A percentile compares a stretch with the other conserved stretches of the same genome.
Evolutionary conservation across 2,113 vertebrate species (phyloP).

Genomic region (Charadrius vociferus): DNA sequence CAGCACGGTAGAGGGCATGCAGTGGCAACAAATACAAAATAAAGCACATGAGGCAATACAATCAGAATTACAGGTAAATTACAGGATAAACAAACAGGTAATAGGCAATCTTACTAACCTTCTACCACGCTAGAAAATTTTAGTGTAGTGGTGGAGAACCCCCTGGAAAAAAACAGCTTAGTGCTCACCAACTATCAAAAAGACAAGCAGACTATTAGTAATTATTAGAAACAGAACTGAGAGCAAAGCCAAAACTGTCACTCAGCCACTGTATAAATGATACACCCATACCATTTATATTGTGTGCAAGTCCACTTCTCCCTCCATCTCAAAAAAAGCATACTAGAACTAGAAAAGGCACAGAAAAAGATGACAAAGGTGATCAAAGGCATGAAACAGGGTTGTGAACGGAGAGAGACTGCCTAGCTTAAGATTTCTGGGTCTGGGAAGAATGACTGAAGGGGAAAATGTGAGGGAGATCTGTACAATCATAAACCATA

Average conservation of each 20-base stretch:
- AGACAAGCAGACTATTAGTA: neutral
- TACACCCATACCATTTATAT: neutral
- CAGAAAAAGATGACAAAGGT: neutral
- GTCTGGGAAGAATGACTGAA: neutral
- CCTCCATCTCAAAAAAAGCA: neutral
- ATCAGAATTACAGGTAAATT: neutral
- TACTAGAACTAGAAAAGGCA: neutral
- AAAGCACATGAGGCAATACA: neutral
- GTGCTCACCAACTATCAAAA: neutral
- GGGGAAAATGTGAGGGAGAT: neutral
- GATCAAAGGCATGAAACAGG: neutral
- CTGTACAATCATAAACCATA: neutral
- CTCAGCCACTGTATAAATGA: neutral
- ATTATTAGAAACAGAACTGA: neutral
- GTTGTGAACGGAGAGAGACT: neutral
- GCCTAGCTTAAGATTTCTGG: neutral
- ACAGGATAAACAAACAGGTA: neutral
- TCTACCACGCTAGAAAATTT: neutral
- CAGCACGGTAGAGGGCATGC: neutral
- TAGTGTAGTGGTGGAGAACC: neutral
- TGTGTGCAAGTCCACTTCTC: neutral
- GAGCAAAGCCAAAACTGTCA: neutral
- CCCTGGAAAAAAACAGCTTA: neutral
- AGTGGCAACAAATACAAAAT: neutral
- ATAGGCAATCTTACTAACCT: neutral